Conservation (phyloP, 2,888 invertebrate genomes). For the Metacarcinus magister region DNA sequence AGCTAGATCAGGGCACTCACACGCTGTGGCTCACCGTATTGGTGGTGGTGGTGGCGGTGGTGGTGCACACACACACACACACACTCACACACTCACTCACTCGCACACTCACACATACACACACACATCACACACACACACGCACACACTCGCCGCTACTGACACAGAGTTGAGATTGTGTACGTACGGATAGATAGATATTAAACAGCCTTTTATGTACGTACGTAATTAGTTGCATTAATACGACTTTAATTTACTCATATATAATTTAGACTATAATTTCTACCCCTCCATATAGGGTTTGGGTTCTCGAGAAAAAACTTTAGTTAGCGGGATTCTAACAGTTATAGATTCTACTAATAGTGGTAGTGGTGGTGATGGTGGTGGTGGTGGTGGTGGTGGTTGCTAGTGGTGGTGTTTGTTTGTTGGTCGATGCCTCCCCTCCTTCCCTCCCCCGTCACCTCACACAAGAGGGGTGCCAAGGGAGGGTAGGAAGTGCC, state of each 20-base stretch:
- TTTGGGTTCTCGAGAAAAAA: not conserved
- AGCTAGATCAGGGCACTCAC: conserved; percentile 49
- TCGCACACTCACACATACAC: conserved; percentile 44
- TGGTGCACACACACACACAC: conserved; percentile 34
- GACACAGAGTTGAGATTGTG: not conserved
- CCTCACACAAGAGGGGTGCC: conserved; percentile 28
- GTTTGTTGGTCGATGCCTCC: not conserved
- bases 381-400: conserved; percentile 38
- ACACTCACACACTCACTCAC: conserved; percentile 51
- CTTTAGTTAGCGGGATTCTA: not conserved
- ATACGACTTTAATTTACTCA: not conserved
- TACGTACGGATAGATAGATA: not conserved
- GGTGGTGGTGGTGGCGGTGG: not conserved
- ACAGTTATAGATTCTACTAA: not conserved
- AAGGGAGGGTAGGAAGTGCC: conserved; percentile 32
- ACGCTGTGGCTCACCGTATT: not conserved
- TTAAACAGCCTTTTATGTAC: not conserved
- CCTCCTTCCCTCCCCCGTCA: conserved; percentile 51
- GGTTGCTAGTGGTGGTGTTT: conserved; percentile 6
- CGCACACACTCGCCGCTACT: conserved; percentile 44
- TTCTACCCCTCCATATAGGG: not conserved
- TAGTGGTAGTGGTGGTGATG: conserved; percentile 1
- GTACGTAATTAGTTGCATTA: not conserved
- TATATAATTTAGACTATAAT: not conserved
- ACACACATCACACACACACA: conserved; percentile 50